Conservation (phyloP, 2,888 invertebrate genomes). For the Chironomus riparius region DNA sequence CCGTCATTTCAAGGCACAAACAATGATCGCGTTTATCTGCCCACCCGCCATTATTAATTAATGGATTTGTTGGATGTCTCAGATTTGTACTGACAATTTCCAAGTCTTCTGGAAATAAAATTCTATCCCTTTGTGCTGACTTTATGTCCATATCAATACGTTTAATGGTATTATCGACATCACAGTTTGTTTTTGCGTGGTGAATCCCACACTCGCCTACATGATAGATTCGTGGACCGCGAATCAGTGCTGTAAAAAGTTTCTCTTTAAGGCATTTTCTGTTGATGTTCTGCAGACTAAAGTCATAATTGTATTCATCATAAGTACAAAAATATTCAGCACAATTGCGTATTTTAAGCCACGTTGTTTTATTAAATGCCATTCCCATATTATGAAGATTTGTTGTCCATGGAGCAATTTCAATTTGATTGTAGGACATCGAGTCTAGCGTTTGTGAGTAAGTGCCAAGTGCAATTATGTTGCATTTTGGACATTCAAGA, state of each 20-base stretch:
- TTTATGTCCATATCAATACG: background rate
- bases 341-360: constrained; percentile 48
- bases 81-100: background rate
- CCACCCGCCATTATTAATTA: constrained; percentile 51
- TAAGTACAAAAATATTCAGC: constrained; percentile 50
- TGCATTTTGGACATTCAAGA: constrained; percentile 69
- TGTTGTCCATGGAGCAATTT: background rate
- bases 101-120: background rate
- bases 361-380: constrained; percentile 48
- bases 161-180: constrained; percentile 36
- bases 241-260: constrained; percentile 69
- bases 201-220: constrained; percentile 54
- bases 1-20: constrained; percentile 44
- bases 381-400: constrained; percentile 50
- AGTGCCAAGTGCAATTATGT: constrained; percentile 77
- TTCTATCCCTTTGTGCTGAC: background rate
- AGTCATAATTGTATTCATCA: constrained; percentile 61
- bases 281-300: constrained; percentile 35
- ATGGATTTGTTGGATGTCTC: background rate
- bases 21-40: constrained; percentile 56
- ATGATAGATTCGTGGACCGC: constrained; percentile 51
- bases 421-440: constrained; percentile 49
- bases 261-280: constrained; percentile 44
- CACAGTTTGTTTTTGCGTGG: constrained; percentile 44
- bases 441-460: constrained; percentile 78